Base-by-base conservation (phyloP, 2,888 invertebrate genomes). In the Scaptomyza cyrtandrae region DNA sequence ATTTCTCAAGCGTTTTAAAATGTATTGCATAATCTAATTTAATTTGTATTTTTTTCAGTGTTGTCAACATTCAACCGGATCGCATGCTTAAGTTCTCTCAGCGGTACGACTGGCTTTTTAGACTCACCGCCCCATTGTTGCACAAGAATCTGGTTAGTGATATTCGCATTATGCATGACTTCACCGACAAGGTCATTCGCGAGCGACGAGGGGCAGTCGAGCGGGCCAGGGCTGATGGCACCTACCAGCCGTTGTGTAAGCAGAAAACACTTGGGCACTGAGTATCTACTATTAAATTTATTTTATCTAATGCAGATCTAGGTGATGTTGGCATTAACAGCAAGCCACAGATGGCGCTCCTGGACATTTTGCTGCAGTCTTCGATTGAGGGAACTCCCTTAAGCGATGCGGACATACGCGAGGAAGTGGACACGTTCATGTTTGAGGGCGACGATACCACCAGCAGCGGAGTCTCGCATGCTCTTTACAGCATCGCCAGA, bases 361-460 rank as follows among this genome's bases (percentile, higher is more conserved):
- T 95, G 85, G 95, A 95, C 91, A 90, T 95, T 35, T 89, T 95
- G 13, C 88, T 95, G 14, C 92, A 94, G 57, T 92, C 94, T 0
- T 93, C 93, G 71, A 92, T 93, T 6, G 93, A 94, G 61, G 94
- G 94, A 0, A 80, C 92, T 63, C 93, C 92, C 37, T 91, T 95
- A 49, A 93, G 93, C 4, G 93, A 94, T 62, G 91, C 93, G 13
- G 93, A 93, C 59, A 93, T 95, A 6, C 92, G 94, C 58, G 94
- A 95, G 88, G 95, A 95, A 92, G 95, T 95, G 0, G 94, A 95
- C 71, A 95, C 95, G 0, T 95, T 95, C 74, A 94, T 95, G 94
- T 95, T 95, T 90, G 95, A 94, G 58, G 90, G 90, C 48, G 88
- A 90, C 29, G 91, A 91, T 58, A 91, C 91, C 39, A 90, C 90